phyloP scores from a whole-genome alignment of 2,888 invertebrate species.

The Molanna angustata region DNA sequence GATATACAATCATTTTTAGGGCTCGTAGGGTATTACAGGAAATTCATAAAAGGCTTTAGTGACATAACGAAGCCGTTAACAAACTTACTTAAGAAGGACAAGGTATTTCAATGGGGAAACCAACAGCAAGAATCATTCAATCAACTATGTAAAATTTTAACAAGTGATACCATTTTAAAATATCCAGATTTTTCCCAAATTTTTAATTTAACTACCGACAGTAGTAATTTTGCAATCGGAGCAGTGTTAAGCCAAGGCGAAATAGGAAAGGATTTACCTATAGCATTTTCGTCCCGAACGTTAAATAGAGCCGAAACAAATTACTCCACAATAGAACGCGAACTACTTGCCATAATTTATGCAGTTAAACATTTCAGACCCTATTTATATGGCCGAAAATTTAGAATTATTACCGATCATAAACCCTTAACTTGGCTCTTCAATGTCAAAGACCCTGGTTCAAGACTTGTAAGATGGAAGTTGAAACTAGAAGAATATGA shows the following conservation, averaged over 20 bases:
- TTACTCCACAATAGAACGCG: neutral
- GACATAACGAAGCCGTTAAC: neutral
- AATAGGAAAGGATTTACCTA: neutral
- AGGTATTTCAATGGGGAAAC: neutral
- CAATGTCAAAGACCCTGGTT: slow-evolving; percentile 35
- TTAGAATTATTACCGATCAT: slow-evolving; percentile 37
- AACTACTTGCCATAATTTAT: slow-evolving; percentile 22
- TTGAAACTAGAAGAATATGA: slow-evolving; percentile 36
- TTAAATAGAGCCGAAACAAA: slow-evolving; percentile 1
- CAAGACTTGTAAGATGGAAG: slow-evolving; percentile 35
- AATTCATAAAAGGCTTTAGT: neutral
- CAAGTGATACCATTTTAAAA: neutral
- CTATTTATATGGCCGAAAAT: slow-evolving; percentile 37
- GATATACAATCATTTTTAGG: slow-evolving; percentile 5
- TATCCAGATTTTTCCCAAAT: neutral
- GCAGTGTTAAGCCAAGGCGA: neutral
- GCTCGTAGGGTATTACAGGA: neutral
- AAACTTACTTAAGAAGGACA: slow-evolving; percentile 13
- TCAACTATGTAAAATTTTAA: neutral
- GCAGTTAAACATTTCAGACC: slow-evolving; percentile 36
- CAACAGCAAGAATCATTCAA: neutral
- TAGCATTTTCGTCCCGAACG: neutral
- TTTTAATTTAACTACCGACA: slow-evolving; percentile 2
- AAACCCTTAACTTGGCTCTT: slow-evolving; percentile 35
- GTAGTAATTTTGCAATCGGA: neutral